Evolutionary conservation across 92 coral and sea anemone genomes (phyloP), one percentile per base, ranked within the genome.

Genomic region (Micromussa lordhowensis): DNA sequence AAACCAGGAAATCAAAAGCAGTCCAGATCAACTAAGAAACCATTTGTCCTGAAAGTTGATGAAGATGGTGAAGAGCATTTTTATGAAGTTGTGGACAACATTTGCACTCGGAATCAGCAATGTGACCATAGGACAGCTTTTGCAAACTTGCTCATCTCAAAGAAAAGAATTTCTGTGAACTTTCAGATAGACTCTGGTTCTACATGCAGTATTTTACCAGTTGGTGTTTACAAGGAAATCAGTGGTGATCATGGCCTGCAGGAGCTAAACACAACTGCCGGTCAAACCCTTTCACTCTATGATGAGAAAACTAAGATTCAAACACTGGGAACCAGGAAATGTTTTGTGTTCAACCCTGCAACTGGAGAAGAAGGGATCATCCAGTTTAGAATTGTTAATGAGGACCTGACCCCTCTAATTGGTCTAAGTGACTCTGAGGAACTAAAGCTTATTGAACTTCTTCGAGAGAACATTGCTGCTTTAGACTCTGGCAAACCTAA

Each of bases 381-480:
- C 38, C 74, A 82, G 86, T 82, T 82, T n/a, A 82, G 86, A 82
- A 82, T 64, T 84, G 87, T 69, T 31, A 21, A 49, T 1, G 10
- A 19, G 40, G 69, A 54, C 49, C n/a, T n/a, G n/a, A n/a, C n/a
- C n/a, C n/a, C n/a, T n/a, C n/a, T n/a, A n/a, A n/a, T n/a, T n/a
- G n/a, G 83, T 58, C 54, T 57, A 17, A 1, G 31, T 84, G 78
- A 75, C 68, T 66, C 54, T 71, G 69, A 72, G n/a, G 36, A 13
- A 24, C 80, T 54, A 13, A 84, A 84, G 44, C 87, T 83, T 48
- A 24, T 73, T 72, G 88, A 84, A 24, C 64, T 84, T 28, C 32
- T 84, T 1, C 78, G 68, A 68, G 88, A 84, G 53, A 84, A 84
- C 79, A 84, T 84, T 84, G 88, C 77, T 30, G 1, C 32, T 51